These are phyloP conservation scores for Psittacula cyanocephala DNA, from an alignment of 2,113 vertebrate genomes.

Conservation along the genomic window DNA sequence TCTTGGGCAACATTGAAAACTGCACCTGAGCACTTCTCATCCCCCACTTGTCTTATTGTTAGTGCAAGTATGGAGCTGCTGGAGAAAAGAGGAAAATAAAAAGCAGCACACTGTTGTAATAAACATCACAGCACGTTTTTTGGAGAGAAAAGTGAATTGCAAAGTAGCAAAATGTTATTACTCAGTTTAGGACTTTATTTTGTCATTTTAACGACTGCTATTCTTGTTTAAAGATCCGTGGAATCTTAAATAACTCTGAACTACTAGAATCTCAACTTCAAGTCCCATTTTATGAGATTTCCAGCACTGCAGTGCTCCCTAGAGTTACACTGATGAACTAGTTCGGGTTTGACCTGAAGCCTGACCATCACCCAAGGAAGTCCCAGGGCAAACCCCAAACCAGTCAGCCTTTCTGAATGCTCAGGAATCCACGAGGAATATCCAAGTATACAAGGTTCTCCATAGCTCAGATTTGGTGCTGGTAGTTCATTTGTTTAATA, in stretches of 20 bases:
- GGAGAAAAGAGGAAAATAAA: not conserved
- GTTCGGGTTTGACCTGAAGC: not conserved
- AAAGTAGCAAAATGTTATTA: conserved; percentile 15
- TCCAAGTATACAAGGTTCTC: not conserved
- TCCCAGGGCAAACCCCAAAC: not conserved
- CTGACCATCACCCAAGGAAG: not conserved
- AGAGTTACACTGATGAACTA: not conserved
- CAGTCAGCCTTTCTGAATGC: not conserved
- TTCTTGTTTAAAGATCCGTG: not conserved
- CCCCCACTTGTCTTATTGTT: not conserved
- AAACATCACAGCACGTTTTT: not conserved
- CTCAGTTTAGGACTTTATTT: not conserved
- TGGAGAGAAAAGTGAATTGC: not conserved
- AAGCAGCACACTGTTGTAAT: not conserved
- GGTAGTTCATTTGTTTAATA: not conserved
- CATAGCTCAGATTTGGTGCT: rapidly evolving
- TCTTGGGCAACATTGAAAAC: not conserved
- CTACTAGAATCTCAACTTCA: not conserved
- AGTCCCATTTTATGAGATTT: not conserved
- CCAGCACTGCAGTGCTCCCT: conserved; percentile 23
- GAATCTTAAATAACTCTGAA: not conserved
- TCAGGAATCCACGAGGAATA: not conserved
- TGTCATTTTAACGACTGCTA: conserved; percentile 1
- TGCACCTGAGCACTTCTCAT: not conserved
- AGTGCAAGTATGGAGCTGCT: not conserved